Conservation (phyloP, 2,888 invertebrate species). For the Drosophila cracens region DNA sequence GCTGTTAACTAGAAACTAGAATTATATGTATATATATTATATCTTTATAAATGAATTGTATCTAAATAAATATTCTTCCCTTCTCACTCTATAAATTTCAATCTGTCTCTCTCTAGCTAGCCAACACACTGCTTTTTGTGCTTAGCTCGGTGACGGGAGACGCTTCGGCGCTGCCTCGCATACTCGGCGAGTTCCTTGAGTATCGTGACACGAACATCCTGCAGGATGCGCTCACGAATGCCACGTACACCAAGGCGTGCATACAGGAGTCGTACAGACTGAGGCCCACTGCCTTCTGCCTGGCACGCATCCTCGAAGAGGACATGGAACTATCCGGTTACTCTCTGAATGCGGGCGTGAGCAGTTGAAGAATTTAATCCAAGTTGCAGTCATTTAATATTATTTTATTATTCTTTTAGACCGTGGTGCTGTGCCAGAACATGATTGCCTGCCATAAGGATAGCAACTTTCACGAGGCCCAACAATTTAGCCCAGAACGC, state of each 20-base stretch:
- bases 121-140: conserved; percentile 92
- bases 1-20: neutral
- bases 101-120: conserved; percentile 86
- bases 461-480: conserved; percentile 90
- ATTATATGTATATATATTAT: too few relatives aligned
- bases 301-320: conserved; percentile 91
- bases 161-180: conserved; percentile 88
- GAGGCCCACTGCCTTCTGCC: conserved; percentile 91
- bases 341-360: conserved; percentile 90
- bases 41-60: neutral
- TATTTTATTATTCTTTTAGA: conserved; percentile 84
- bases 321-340: conserved; percentile 90
- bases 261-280: conserved; percentile 89
- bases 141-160: conserved; percentile 90
- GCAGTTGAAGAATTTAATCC: conserved; percentile 61
- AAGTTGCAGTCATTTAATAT: conserved; percentile 2
- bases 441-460: conserved; percentile 92
- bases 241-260: conserved; percentile 92
- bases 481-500: conserved; percentile 90
- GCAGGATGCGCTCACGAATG: conserved; percentile 87
- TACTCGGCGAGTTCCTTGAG: conserved; percentile 88
- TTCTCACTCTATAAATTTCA: conserved; percentile 85
- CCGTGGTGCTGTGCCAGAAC: conserved; percentile 92
- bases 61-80: neutral
- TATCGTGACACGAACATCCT: conserved; percentile 86